Evolutionary conservation across 2,797 vertebrate species (phyloP).

Genomic region (Lutjanus argentimaculatus): DNA sequence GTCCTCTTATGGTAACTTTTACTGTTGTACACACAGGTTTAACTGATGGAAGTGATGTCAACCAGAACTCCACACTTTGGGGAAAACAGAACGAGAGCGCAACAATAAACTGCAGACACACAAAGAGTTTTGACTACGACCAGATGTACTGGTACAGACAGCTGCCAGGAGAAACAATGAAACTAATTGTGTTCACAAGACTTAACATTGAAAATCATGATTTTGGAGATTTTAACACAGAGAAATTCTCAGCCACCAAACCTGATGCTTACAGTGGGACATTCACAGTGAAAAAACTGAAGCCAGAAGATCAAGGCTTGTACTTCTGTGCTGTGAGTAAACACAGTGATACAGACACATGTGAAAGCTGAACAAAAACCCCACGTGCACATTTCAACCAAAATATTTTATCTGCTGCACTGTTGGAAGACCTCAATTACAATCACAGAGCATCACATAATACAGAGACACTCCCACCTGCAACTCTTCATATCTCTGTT

Average conservation of each 20-base stretch:
- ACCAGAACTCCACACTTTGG: background rate
- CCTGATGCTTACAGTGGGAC: constrained; percentile 46
- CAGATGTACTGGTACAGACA: constrained; percentile 73
- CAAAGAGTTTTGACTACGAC: fast-evolving
- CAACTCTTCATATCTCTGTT: background rate
- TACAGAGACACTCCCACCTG: background rate
- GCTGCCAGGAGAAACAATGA: constrained; percentile 32
- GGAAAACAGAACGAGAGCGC: background rate
- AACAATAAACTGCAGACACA: constrained; percentile 60
- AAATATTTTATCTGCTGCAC: background rate
- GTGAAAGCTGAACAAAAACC: constrained; percentile 31
- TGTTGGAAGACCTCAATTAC: constrained; percentile 10
- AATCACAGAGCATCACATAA: background rate
- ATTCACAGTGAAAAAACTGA: constrained; percentile 59
- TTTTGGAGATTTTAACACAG: background rate
- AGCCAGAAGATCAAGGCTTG: constrained; percentile 49
- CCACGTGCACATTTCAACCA: background rate
- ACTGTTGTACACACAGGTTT: background rate
- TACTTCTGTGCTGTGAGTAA: constrained; percentile 63
- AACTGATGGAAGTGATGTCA: constrained; percentile 19
- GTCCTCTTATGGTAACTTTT: background rate
- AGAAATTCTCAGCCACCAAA: constrained; percentile 54
- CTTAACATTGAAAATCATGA: fast-evolving
- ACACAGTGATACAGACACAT: constrained; percentile 40
- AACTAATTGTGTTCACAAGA: background rate